phyloP scores from a whole-genome alignment of 2,113 vertebrate genomes.

The Sporophila hypoxantha region DNA sequence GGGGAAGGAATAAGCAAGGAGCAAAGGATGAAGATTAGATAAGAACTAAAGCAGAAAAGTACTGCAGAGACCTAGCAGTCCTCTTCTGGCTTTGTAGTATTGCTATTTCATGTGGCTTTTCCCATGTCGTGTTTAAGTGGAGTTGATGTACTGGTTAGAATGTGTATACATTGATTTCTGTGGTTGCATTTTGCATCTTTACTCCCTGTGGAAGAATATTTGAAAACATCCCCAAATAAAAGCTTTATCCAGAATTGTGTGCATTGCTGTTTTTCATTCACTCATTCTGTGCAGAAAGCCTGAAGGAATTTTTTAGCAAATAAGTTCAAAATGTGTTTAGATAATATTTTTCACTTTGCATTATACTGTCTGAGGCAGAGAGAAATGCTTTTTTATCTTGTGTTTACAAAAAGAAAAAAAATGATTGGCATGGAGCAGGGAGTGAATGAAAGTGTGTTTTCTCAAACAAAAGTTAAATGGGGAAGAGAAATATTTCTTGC shows the following conservation, averaged over 20 bases:
- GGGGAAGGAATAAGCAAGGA: neutral
- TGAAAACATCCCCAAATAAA: neutral
- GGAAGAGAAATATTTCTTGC: neutral
- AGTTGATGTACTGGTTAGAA: neutral
- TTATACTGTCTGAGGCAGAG: neutral
- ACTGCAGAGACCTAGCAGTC: neutral
- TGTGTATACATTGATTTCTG: neutral
- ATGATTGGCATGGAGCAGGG: neutral
- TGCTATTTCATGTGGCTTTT: neutral
- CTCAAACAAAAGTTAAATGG: slow-evolving; percentile 12
- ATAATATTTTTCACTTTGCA: neutral
- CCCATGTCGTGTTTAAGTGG: neutral
- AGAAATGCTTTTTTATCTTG: neutral
- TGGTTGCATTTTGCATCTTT: neutral
- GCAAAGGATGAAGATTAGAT: neutral
- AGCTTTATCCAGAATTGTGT: neutral
- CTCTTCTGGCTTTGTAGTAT: neutral
- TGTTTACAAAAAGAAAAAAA: neutral
- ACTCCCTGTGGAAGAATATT: neutral
- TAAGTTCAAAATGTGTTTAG: neutral
- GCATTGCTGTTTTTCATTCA: neutral
- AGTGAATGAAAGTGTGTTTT: slow-evolving; percentile 6
- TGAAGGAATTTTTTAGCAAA: neutral
- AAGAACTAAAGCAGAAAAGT: neutral
- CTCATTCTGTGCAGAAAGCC: neutral